phyloP scores from a whole-genome alignment of 1,140 invertebrate genomes.

The Drosophila burlai region DNA sequence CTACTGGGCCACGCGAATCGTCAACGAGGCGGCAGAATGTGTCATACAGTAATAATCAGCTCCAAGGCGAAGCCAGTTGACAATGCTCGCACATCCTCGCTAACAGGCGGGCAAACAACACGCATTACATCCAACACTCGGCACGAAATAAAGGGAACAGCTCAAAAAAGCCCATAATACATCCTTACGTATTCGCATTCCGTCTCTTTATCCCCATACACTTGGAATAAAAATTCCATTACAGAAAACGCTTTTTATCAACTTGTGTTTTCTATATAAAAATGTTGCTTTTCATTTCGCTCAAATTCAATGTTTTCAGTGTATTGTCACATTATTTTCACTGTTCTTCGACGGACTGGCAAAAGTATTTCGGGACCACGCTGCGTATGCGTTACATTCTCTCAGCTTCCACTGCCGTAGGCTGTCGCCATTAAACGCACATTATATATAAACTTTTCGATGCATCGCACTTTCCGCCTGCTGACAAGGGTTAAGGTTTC shows the following conservation, averaged over 20 bases:
- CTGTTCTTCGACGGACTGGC: constrained; percentile 8
- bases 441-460: constrained; percentile 62
- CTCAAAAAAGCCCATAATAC: constrained; percentile 9
- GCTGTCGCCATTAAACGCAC: constrained; percentile 54
- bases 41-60: constrained; percentile 77
- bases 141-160: constrained; percentile 4
- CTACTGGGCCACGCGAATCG: constrained; percentile 21
- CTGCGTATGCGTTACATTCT: constrained; percentile 68
- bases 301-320: not conserved
- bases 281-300: not conserved
- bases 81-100: constrained; percentile 40
- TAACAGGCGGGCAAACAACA: constrained; percentile 6
- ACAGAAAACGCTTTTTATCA: not conserved
- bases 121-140: constrained; percentile 15
- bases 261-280: not conserved
- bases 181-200: not conserved
- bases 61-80: constrained; percentile 64
- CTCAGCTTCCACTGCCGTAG: constrained; percentile 47
- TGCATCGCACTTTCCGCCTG: constrained; percentile 33
- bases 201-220: not conserved
- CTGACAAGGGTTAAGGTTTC: constrained; percentile 54
- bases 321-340: constrained; percentile 4
- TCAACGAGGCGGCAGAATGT: constrained; percentile 64
- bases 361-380: constrained; percentile 28
- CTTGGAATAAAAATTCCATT: not conserved